Evolutionary conservation across 2,797 vertebrate genomes (phyloP).

Genomic region (Perodicticus potto): DNA sequence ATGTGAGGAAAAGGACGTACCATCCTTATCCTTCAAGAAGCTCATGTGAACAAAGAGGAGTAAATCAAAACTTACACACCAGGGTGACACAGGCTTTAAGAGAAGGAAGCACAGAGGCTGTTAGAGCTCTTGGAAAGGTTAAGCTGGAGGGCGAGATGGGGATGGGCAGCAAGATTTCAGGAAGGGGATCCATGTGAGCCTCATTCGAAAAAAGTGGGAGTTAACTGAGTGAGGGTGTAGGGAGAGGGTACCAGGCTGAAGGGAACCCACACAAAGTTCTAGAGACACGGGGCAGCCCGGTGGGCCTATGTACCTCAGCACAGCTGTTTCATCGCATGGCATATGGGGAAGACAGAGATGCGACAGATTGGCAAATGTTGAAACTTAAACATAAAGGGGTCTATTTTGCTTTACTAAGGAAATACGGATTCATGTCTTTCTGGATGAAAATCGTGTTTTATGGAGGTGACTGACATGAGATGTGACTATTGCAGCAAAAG

Average conservation of each 20-base stretch:
- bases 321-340: too few relatives aligned
- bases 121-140: background rate
- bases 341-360: background rate
- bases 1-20: background rate
- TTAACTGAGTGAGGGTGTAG: background rate
- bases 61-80: background rate
- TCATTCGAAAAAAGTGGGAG: background rate
- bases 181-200: background rate
- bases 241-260: background rate
- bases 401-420: background rate
- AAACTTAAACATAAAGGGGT: background rate
- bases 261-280: background rate
- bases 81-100: background rate
- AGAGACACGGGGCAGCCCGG: fast-evolving
- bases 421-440: background rate
- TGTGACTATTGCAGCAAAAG: background rate
- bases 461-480: background rate
- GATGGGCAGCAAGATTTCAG: background rate
- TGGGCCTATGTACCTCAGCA: fast-evolving
- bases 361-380: background rate
- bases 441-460: background rate
- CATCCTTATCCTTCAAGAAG: background rate
- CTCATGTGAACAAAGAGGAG: background rate
- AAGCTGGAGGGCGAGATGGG: too few relatives aligned
- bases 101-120: background rate